phyloP scores from a whole-genome alignment of 2,888 invertebrate genomes.

The Paralinhomoeus sp. region DNA sequence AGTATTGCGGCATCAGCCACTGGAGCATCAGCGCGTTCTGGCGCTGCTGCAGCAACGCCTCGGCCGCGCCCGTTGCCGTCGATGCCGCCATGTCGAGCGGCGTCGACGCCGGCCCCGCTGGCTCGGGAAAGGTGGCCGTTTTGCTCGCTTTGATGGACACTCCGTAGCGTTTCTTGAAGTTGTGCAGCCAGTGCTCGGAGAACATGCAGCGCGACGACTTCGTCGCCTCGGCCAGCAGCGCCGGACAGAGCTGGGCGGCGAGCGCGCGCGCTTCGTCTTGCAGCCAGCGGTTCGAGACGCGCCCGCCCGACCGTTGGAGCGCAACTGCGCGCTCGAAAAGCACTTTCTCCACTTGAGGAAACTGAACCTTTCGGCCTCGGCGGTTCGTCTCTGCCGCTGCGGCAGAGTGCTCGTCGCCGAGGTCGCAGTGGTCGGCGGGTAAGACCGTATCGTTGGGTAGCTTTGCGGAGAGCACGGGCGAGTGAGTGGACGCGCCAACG shows the following conservation, averaged over 20 bases:
- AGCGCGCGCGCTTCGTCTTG: slow-evolving; percentile 6
- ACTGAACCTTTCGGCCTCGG: slow-evolving; percentile 7
- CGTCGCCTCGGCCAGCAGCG: slow-evolving; percentile 5
- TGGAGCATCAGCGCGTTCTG: too few relatives aligned
- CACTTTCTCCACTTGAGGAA: slow-evolving; percentile 7
- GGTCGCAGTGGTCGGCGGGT: slow-evolving; percentile 10
- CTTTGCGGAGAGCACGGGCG: too few relatives aligned
- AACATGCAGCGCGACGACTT: slow-evolving; percentile 6
- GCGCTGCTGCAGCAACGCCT: too few relatives aligned
- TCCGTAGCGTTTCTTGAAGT: slow-evolving; percentile 8
- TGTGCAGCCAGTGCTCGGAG: slow-evolving; percentile 8
- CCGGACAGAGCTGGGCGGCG: slow-evolving; percentile 5
- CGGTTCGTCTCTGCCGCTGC: slow-evolving; percentile 6
- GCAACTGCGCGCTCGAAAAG: slow-evolving; percentile 3
- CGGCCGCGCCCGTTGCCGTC: too few relatives aligned
- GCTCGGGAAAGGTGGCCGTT: too few relatives aligned
- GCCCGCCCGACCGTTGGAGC: slow-evolving; percentile 2
- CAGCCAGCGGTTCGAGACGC: slow-evolving; percentile 7
- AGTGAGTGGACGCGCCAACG: too few relatives aligned
- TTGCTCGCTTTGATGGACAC: slow-evolving; percentile 3
- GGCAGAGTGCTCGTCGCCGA: too few relatives aligned
- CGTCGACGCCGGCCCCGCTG: too few relatives aligned
- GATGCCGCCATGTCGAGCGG: too few relatives aligned
- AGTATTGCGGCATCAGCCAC: too few relatives aligned
- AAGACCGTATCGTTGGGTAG: too few relatives aligned